Conservation (phyloP, 2,888 invertebrate genomes). For the Meliscaeva auricollis region DNA sequence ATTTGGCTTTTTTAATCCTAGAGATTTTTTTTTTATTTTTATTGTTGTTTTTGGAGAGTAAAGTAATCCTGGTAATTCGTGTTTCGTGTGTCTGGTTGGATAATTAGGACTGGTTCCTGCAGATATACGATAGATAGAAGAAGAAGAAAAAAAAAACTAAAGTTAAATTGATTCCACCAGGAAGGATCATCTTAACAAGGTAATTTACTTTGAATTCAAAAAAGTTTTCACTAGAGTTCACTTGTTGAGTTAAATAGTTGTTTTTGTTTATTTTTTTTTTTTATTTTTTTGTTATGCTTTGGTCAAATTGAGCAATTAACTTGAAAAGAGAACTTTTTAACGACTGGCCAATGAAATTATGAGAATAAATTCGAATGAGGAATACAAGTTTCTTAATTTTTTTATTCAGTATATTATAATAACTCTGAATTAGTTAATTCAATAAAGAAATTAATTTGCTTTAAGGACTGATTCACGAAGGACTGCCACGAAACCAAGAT, state of each 20-base stretch:
- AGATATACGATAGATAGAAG: not conserved
- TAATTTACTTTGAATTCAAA: slow-evolving; percentile 55
- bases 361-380: no score
- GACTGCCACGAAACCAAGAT: no score
- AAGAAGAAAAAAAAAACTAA: slow-evolving; percentile 12
- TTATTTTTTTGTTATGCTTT: slow-evolving; percentile 19
- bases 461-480: no score
- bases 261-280: slow-evolving; percentile 20
- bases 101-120: slow-evolving; percentile 64
- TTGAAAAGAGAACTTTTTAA: not conserved
- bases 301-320: slow-evolving; percentile 45
- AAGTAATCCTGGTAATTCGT: slow-evolving; percentile 65
- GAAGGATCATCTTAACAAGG: slow-evolving; percentile 57
- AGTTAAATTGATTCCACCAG: slow-evolving; percentile 35
- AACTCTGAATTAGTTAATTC: no score
- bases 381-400: no score
- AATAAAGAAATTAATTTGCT: no score
- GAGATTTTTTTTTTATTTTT: slow-evolving; percentile 13
- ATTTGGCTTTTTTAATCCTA: slow-evolving; percentile 32
- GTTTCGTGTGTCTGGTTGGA: slow-evolving; percentile 66
- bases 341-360: no score
- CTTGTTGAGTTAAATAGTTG: not conserved
- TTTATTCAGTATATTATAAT: no score
- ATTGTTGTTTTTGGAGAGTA: slow-evolving; percentile 23
- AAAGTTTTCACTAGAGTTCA: slow-evolving; percentile 25